Conservation (phyloP, 2,113 vertebrate genomes). For the Heliornis fulica region DNA sequence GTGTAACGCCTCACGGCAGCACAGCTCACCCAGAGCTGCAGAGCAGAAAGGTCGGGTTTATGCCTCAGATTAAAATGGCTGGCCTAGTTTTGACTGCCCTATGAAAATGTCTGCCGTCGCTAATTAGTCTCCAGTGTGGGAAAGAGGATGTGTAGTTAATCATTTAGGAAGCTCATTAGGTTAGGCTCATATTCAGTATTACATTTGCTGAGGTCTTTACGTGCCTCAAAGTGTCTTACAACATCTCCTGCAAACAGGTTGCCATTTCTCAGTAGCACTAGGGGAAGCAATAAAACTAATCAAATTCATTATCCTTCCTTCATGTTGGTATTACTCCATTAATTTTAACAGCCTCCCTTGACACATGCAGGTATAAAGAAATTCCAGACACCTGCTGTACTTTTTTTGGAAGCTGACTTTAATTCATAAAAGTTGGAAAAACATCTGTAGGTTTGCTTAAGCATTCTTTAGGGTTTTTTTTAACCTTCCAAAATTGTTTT, state of each 20-base stretch:
- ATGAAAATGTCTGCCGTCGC: not conserved
- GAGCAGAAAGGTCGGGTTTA: not conserved
- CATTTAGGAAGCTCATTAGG: slow-evolving; percentile 6
- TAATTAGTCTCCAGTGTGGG: not conserved
- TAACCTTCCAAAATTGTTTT: not conserved
- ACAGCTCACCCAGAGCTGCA: not conserved
- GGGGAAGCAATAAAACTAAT: not conserved
- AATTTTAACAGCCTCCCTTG: not conserved
- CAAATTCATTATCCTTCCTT: not conserved
- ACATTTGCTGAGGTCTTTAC: not conserved
- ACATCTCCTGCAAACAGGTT: not conserved
- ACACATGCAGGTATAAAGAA: not conserved
- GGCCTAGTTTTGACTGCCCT: not conserved
- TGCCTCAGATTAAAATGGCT: not conserved
- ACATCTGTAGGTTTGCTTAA: not conserved
- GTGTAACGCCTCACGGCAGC: not conserved
- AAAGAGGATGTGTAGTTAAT: not conserved
- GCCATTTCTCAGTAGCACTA: not conserved
- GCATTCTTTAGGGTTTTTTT: not conserved
- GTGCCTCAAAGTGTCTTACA: not conserved
- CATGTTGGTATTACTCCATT: not conserved
- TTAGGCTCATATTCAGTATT: not conserved
- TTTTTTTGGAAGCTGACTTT: not conserved
- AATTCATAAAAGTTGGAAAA: not conserved
- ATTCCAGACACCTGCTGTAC: not conserved